phyloP scores from a whole-genome alignment of 1,140 invertebrate genomes.

The Lycorma delicatula region DNA sequence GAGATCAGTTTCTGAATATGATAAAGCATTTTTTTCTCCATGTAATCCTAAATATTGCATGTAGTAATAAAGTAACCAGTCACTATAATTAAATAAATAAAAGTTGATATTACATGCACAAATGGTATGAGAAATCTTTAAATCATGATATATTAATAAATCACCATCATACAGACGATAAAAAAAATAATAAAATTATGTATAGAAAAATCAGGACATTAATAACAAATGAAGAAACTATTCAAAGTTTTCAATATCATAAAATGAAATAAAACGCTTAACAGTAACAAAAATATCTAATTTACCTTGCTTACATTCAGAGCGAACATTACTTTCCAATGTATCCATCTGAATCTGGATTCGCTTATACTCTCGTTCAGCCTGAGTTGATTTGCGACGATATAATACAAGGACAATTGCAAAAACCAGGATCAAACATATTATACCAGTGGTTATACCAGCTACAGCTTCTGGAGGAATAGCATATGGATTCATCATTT shows the following conservation, averaged over 20 bases:
- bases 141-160: no score
- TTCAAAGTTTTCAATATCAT: background rate
- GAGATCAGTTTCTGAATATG: no score
- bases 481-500: slow-evolving; percentile 64
- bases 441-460: slow-evolving; percentile 72
- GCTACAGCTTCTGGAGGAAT: slow-evolving; percentile 81
- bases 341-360: slow-evolving; percentile 99
- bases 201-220: no score
- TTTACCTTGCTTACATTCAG: slow-evolving; percentile 89
- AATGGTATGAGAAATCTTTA: no score
- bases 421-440: slow-evolving; percentile 74
- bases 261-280: background rate
- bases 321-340: slow-evolving; percentile 93
- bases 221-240: no score
- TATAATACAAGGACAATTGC: slow-evolving; percentile 81
- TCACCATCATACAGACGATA: no score
- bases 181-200: no score
- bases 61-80: no score
- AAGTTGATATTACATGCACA: no score
- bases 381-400: slow-evolving; percentile 85
- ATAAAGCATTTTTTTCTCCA: no score
- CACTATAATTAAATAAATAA: no score
- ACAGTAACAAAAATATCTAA: background rate
- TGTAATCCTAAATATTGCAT: no score
- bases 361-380: slow-evolving; percentile 90